A percentile compares a stretch with the other conserved stretches of the same genome.
Conservation (phyloP, 2,797 vertebrate genomes). For the Scomberomorus guttatus region DNA sequence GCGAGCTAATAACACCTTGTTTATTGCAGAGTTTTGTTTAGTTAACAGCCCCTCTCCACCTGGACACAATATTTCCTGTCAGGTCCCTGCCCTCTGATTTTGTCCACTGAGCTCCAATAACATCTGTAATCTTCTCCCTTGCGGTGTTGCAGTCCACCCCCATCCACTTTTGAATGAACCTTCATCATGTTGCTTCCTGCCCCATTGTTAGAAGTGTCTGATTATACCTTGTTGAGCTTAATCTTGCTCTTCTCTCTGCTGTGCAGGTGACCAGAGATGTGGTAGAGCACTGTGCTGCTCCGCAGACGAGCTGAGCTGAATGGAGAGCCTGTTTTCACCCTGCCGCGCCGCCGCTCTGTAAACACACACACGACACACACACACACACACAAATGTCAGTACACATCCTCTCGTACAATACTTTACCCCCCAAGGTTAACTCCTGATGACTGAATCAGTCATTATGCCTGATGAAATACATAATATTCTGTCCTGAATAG, state of each 20-base stretch:
- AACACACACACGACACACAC: slow-evolving; percentile 48
- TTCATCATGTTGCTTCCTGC: background rate
- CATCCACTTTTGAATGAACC: slow-evolving; percentile 5
- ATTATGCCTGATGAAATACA: slow-evolving; percentile 72
- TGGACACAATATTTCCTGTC: background rate
- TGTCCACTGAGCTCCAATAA: slow-evolving; percentile 19
- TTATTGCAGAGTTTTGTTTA: background rate
- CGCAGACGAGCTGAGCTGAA: slow-evolving; percentile 91
- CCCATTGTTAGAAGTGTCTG: slow-evolving; percentile 11
- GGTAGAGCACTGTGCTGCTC: slow-evolving; percentile 95
- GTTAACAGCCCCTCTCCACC: background rate
- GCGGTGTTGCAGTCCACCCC: slow-evolving; percentile 17
- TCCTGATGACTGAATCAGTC: slow-evolving; percentile 65
- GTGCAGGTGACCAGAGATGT: slow-evolving; percentile 98
- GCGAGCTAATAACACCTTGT: background rate
- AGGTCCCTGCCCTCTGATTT: slow-evolving; percentile 1
- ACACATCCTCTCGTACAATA: slow-evolving; percentile 42
- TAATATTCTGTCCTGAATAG: slow-evolving; percentile 56
- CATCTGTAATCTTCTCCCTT: slow-evolving; percentile 23
- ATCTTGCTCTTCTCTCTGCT: slow-evolving; percentile 96
- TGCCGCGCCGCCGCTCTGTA: slow-evolving; percentile 92
- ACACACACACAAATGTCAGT: slow-evolving; percentile 19
- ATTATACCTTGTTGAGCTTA: slow-evolving; percentile 96
- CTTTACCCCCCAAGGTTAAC: slow-evolving; percentile 64
- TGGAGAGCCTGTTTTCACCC: slow-evolving; percentile 90